Conservation (phyloP, 2,113 vertebrate species). For the Nettapus auritus region DNA sequence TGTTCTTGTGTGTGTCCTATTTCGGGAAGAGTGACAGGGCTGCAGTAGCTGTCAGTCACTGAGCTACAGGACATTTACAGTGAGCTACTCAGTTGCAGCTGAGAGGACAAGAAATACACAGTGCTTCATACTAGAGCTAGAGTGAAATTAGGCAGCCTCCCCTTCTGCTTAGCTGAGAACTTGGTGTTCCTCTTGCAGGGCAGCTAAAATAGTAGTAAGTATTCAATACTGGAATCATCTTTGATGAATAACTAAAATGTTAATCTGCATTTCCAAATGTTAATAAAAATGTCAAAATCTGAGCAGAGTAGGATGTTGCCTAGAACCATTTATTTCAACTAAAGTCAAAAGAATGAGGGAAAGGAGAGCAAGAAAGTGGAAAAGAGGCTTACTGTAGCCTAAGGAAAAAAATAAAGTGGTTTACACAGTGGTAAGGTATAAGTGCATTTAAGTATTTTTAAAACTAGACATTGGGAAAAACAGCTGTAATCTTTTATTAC, state of each 20-base stretch:
- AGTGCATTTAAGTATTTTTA: neutral
- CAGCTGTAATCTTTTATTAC: neutral
- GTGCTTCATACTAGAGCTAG: neutral
- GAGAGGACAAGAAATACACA: neutral
- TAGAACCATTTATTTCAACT: neutral
- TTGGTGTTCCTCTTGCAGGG: neutral
- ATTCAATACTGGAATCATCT: neutral
- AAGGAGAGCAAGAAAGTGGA: neutral
- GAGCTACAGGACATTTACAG: neutral
- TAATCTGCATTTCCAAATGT: neutral
- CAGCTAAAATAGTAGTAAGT: neutral
- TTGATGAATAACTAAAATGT: neutral
- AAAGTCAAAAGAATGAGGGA: neutral
- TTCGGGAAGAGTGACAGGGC: neutral
- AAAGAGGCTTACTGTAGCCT: neutral
- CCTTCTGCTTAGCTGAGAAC: constrained; percentile 9
- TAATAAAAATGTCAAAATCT: constrained; percentile 3
- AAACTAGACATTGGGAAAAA: neutral
- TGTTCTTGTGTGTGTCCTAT: too few species aligned
- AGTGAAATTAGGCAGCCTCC: constrained; percentile 5
- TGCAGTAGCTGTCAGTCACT: neutral
- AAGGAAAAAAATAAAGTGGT: neutral
- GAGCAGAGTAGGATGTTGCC: neutral
- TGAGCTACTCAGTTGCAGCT: neutral
- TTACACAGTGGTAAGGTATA: neutral